Conservation (phyloP, 2,113 vertebrate genomes). For the Amazona guildingii region DNA sequence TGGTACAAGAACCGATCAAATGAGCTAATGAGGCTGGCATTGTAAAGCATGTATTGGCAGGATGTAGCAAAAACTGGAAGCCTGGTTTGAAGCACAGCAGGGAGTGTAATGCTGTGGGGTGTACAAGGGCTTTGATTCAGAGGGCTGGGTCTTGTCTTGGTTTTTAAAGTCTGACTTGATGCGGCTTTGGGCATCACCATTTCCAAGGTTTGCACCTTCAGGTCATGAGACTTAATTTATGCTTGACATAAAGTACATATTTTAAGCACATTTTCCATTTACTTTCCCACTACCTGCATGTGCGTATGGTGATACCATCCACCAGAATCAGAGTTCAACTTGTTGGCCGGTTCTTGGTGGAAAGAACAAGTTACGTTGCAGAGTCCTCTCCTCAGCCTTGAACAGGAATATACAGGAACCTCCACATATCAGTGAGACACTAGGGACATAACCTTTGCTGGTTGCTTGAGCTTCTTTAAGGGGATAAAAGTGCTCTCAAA, state of each 20-base stretch:
- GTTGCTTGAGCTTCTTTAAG: not conserved
- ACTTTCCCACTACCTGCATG: not conserved
- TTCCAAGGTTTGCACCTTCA: not conserved
- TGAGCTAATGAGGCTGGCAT: not conserved
- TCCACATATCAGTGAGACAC: not conserved
- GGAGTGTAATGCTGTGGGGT: too few relatives aligned
- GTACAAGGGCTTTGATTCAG: not conserved
- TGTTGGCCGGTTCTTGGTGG: not conserved
- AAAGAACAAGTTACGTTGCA: not conserved
- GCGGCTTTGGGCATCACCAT: not conserved
- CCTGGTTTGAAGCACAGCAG: not conserved
- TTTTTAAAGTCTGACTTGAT: not conserved
- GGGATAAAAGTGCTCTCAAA: not conserved
- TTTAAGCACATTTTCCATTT: not conserved
- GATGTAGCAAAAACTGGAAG: not conserved
- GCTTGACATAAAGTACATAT: not conserved
- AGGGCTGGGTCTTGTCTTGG: not conserved
- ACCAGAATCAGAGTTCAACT: not conserved
- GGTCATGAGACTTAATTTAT: too few relatives aligned
- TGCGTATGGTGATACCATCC: not conserved
- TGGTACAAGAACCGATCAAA: not conserved
- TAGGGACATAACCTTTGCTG: too few relatives aligned
- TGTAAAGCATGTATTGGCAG: accelerated
- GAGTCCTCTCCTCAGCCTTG: not conserved
- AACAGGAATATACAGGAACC: not conserved